Percentiles rank a stretch among this genome's conserved stretches.
phyloP scores from a whole-genome alignment of 2,888 invertebrate genomes.

The Cheiracanthium punctorium region DNA sequence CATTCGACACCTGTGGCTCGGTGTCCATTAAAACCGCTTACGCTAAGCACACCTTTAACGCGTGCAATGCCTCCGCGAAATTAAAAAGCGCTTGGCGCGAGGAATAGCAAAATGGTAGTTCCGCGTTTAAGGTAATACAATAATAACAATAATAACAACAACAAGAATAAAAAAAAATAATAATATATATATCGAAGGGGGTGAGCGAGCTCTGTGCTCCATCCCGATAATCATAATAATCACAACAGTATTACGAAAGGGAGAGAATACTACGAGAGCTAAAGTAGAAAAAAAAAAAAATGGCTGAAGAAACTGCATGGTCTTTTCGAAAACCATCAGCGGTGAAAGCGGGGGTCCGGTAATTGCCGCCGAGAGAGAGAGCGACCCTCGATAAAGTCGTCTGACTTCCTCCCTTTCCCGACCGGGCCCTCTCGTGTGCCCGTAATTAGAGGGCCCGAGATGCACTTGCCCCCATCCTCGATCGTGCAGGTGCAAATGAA shows the following conservation, averaged over 20 bases:
- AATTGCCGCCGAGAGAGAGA: no score
- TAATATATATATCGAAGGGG: slow-evolving; percentile 27
- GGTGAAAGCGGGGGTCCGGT: slow-evolving; percentile 31
- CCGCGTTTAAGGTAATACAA: slow-evolving; percentile 48
- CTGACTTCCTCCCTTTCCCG: slow-evolving; percentile 8
- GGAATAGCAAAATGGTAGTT: slow-evolving; percentile 33
- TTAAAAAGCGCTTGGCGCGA: slow-evolving; percentile 6
- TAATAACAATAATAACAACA: slow-evolving; percentile 41
- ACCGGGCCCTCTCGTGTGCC: slow-evolving; percentile 8
- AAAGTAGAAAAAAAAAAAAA: slow-evolving; percentile 10
- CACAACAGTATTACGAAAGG: slow-evolving; percentile 31
- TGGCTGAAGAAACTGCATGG: slow-evolving; percentile 40
- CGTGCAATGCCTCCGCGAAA: background rate
- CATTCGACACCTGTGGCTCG: slow-evolving; percentile 50
- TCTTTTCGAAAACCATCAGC: slow-evolving; percentile 44
- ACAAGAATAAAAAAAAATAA: slow-evolving; percentile 5
- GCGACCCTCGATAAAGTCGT: slow-evolving; percentile 62
- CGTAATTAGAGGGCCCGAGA: slow-evolving; percentile 40
- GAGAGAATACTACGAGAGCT: slow-evolving; percentile 1
- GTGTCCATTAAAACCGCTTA: slow-evolving; percentile 41
- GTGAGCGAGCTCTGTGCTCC: background rate
- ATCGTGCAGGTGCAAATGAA: slow-evolving; percentile 53
- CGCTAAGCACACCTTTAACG: background rate
- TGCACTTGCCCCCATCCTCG: slow-evolving; percentile 39
- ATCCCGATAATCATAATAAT: slow-evolving; percentile 37